Percentiles rank a stretch among this genome's conserved stretches.
These are phyloP conservation scores for Paramormyrops kingsleyae DNA, from an alignment of 2,113 vertebrate genomes.

Conservation along the genomic window DNA sequence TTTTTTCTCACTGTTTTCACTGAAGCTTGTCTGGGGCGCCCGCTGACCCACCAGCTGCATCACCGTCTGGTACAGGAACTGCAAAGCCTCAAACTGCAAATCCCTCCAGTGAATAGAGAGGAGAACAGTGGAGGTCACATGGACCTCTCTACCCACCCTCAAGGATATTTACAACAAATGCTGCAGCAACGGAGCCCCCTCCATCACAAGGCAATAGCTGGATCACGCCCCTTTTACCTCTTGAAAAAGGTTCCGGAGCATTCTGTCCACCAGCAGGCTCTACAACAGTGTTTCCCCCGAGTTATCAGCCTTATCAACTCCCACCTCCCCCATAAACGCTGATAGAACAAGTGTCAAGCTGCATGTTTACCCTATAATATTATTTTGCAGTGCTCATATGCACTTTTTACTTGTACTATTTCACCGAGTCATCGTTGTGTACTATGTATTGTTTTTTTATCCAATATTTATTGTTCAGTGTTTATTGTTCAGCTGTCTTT, in stretches of 20 bases:
- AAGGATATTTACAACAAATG: background rate
- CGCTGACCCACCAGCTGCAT: background rate
- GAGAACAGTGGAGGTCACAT: background rate
- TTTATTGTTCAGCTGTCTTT: background rate
- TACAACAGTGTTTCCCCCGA: background rate
- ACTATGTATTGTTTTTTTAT: background rate
- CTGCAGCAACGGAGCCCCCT: background rate
- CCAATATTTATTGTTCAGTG: background rate
- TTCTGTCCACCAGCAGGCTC: background rate
- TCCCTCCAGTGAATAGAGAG: background rate
- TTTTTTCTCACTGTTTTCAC: background rate
- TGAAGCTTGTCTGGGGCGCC: background rate
- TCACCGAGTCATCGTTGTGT: background rate
- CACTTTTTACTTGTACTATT: background rate
- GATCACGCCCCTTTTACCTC: background rate
- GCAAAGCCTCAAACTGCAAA: background rate
- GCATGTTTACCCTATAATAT: background rate
- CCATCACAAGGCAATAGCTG: background rate
- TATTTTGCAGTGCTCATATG: background rate
- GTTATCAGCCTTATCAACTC: background rate
- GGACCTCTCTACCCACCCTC: background rate
- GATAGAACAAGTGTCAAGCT: background rate
- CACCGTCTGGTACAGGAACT: background rate
- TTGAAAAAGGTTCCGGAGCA: background rate
- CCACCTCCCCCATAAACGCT: background rate